Conservation (phyloP, 2,113 vertebrate species). For the Centropus unirufus region DNA sequence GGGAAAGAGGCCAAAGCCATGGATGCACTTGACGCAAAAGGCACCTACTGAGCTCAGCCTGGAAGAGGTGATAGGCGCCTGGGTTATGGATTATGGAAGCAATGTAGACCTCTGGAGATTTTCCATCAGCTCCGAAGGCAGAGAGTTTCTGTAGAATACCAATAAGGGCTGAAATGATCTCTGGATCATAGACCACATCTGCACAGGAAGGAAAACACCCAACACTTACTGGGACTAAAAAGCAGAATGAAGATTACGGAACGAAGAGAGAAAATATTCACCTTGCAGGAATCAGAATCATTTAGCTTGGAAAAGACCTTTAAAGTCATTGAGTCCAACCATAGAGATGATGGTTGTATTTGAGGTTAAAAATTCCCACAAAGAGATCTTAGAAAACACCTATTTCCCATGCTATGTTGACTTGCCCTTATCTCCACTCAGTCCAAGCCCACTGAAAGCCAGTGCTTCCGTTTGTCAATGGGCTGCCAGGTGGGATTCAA, state of each 20-base stretch:
- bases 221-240: background rate
- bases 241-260: background rate
- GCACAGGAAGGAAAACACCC: background rate
- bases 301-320: too few species aligned
- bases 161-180: conserved; percentile 74
- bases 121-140: background rate
- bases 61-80: conserved; percentile 82
- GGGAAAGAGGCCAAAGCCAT: background rate
- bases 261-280: background rate
- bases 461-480: too few species aligned
- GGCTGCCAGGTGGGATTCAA: too few species aligned
- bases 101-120: conserved; percentile 75
- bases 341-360: too few species aligned
- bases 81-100: conserved; percentile 87
- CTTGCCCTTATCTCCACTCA: too few species aligned
- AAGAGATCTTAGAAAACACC: too few species aligned
- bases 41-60: conserved; percentile 81
- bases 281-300: background rate
- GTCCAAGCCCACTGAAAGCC: too few species aligned
- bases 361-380: too few species aligned
- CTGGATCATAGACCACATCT: conserved; percentile 94
- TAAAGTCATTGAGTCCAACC: too few species aligned
- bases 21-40: background rate
- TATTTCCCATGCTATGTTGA: too few species aligned
- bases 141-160: conserved; percentile 78